A percentile compares a stretch with the other conserved stretches of the same genome.
Conservation (phyloP, 2,113 vertebrate genomes). For the Varanus komodoensis region DNA sequence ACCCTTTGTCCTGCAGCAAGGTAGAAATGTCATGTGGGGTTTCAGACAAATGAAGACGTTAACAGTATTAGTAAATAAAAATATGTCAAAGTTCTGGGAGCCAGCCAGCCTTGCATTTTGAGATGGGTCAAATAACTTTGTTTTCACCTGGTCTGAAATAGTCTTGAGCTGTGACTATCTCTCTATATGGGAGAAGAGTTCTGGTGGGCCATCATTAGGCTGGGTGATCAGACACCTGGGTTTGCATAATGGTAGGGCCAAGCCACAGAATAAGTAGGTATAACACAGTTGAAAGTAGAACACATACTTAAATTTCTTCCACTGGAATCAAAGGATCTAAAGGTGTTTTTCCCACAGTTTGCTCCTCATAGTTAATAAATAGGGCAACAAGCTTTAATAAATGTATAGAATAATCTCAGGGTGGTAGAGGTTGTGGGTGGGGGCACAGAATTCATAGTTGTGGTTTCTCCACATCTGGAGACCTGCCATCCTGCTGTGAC, state of each 20-base stretch:
- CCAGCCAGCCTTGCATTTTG: not conserved
- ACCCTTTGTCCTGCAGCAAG: conserved; percentile 15
- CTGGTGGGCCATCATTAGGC: not conserved
- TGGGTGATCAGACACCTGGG: not conserved
- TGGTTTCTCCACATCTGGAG: not conserved
- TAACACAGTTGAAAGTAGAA: not conserved
- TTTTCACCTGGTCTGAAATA: not conserved
- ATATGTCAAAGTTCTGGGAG: not conserved
- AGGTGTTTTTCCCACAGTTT: not conserved
- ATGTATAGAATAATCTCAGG: not conserved
- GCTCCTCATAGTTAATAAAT: not conserved
- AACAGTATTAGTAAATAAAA: not conserved
- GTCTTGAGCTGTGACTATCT: not conserved
- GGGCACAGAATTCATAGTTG: not conserved
- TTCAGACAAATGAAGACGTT: not conserved
- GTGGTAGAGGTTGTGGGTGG: not conserved
- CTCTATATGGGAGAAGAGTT: not conserved
- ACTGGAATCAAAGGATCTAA: not conserved
- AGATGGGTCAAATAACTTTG: not conserved
- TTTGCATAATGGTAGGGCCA: not conserved
- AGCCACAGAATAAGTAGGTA: not conserved
- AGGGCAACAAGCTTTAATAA: not conserved
- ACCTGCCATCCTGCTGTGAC: not conserved
- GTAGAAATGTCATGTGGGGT: conserved; percentile 18
- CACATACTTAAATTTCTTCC: not conserved